phyloP scores from a whole-genome alignment of 2,888 invertebrate species.

The Brachycybe producta region DNA sequence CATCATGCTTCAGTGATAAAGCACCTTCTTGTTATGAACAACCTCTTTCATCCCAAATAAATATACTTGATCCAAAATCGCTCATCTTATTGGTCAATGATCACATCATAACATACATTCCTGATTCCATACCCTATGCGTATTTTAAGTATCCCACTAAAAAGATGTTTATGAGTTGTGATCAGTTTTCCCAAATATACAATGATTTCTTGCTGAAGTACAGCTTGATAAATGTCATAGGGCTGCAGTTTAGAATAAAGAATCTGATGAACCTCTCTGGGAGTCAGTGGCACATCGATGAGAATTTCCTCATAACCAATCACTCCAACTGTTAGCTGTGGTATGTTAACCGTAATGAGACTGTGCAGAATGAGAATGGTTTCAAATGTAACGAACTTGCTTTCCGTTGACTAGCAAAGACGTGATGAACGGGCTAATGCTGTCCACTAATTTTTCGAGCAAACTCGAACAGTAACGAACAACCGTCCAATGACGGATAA shows the following conservation, averaged over 20 bases:
- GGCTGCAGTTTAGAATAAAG: slow-evolving; percentile 82
- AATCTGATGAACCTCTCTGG: slow-evolving; percentile 82
- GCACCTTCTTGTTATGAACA: too few species aligned
- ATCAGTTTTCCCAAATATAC: slow-evolving; percentile 87
- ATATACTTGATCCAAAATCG: too few species aligned
- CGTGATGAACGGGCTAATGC: slow-evolving; percentile 95
- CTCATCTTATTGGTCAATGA: background rate
- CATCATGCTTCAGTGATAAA: too few species aligned
- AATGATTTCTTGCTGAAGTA: slow-evolving; percentile 83
- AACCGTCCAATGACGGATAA: slow-evolving; percentile 75
- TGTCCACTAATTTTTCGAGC: slow-evolving; percentile 87
- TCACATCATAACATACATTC: background rate
- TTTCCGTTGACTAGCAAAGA: slow-evolving; percentile 95
- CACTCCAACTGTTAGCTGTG: slow-evolving; percentile 74
- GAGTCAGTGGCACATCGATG: slow-evolving; percentile 96
- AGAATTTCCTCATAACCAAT: slow-evolving; percentile 87
- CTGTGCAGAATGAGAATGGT: too few species aligned
- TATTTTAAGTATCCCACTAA: slow-evolving; percentile 80
- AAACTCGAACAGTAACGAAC: slow-evolving; percentile 91
- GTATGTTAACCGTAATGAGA: too few species aligned
- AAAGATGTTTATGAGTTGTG: slow-evolving; percentile 82
- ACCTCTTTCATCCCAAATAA: too few species aligned
- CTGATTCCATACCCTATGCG: slow-evolving; percentile 45
- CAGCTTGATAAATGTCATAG: slow-evolving; percentile 80
- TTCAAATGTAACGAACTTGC: slow-evolving; percentile 51